Evolutionary conservation across 2,113 vertebrate genomes (phyloP).

Genomic region (Zapornia atra): DNA sequence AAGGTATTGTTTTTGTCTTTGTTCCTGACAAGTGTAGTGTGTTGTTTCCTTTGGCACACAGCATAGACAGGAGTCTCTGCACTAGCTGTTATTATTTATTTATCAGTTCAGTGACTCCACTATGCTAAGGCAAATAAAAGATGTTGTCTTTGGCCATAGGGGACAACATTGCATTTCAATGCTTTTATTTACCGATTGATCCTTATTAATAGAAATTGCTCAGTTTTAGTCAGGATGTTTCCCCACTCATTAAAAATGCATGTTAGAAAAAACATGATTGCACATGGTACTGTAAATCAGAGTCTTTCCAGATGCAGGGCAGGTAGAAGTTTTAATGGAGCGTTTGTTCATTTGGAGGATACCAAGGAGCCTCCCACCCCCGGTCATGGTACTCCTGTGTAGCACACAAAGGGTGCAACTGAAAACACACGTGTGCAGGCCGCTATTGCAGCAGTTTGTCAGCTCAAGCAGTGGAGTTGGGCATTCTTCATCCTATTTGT

Average conservation of each 20-base stretch:
- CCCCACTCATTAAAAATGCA: background rate
- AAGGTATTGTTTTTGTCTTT: background rate
- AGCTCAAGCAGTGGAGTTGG: background rate
- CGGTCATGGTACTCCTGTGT: background rate
- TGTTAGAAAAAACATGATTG: rapidly evolving
- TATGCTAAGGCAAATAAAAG: background rate
- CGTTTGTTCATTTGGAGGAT: background rate
- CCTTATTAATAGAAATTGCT: conserved; percentile 17
- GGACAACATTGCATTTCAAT: background rate
- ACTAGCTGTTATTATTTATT: conserved; percentile 24
- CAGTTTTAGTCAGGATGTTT: background rate
- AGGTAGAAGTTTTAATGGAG: background rate
- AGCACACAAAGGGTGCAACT: rapidly evolving
- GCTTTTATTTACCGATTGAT: conserved; percentile 18
- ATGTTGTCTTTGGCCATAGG: background rate
- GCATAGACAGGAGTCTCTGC: background rate
- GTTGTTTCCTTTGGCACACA: background rate
- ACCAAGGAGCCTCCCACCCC: background rate
- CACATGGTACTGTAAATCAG: background rate
- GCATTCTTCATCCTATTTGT: background rate
- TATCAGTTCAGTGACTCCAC: conserved; percentile 4
- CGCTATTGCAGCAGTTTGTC: background rate
- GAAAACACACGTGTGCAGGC: rapidly evolving
- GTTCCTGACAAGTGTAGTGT: background rate
- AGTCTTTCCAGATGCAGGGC: background rate